Evolutionary conservation across 2,888 invertebrate genomes (phyloP), one percentile per base, ranked within the genome.

Genomic region (Hesperia comma): DNA sequence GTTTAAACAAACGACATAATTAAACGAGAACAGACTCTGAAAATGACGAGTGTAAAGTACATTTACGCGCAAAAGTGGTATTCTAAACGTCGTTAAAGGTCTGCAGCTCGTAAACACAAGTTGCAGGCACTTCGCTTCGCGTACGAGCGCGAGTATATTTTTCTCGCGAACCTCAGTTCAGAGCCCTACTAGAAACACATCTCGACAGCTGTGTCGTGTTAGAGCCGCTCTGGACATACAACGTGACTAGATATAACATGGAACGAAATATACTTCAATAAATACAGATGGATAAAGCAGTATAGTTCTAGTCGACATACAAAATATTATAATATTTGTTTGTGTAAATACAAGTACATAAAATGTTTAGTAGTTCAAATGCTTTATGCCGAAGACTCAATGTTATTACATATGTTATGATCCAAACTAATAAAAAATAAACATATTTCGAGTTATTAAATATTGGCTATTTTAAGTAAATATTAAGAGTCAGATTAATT

Each of bases 141-240:
- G 37, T 72, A 76, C 76, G 73, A 74, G 72, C 46, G 70, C 68
- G 72, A 73, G 77, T 82, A 82, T 81, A 83, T 82, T 86, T 84
- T 84, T 80, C 75, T 74, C 75, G 72, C 76, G 80, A 79, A 75
- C 80, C 82, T 79, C 81, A 53, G 61, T 53, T 77, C 81, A 80
- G 84, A 87, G 81, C 79, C 75, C 76, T 72, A 77, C 77, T 71
- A 76, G 79, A 80, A 82, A 82, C 79, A 79, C 81, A 74, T 74
- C 80, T 75, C 80, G 77, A 83, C 87, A 88, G 86, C 87, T 88
- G 88, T 74, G 73, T 64, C 77, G 77, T 78, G 79, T 85, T 81
- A 80, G 73, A 72, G 55, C 78, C 80, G 41, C 12, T 41, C 19
- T 6, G 53, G 26, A 61, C 61, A 21, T 74, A 78, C 33, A 51